Evolutionary conservation across 2,113 vertebrate genomes (phyloP).

Genomic region (Salminus brasiliensis): DNA sequence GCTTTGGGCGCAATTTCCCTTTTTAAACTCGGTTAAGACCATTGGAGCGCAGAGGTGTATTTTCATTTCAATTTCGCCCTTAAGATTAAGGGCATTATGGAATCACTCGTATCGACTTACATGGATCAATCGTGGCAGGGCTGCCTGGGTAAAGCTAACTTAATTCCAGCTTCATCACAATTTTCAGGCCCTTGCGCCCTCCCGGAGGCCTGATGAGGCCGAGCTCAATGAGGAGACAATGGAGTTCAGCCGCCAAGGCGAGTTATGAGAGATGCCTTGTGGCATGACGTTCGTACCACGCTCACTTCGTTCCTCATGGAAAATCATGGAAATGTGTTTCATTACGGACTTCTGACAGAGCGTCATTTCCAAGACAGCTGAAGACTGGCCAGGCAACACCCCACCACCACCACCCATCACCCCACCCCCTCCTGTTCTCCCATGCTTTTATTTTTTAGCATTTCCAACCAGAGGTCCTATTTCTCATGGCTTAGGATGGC

Average conservation of each 20-base stretch:
- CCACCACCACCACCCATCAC: not conserved
- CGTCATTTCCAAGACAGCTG: conserved; percentile 31
- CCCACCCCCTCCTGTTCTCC: conserved; percentile 39
- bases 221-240: conserved; percentile 27
- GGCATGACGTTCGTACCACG: conserved; percentile 23
- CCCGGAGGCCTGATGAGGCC: conserved; percentile 18
- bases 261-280: conserved; percentile 37
- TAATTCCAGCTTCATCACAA: conserved; percentile 18
- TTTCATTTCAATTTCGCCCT: conserved; percentile 32
- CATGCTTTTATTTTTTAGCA: conserved; percentile 16
- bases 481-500: conserved; percentile 51
- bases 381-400: conserved; percentile 5
- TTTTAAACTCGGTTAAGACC: conserved; percentile 5
- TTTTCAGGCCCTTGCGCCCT: conserved; percentile 11
- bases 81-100: conserved; percentile 34
- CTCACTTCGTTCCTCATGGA: conserved; percentile 29
- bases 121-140: conserved; percentile 14
- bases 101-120: conserved; percentile 33
- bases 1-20: not conserved
- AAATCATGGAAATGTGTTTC: conserved; percentile 53
- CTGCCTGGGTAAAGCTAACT: conserved; percentile 28
- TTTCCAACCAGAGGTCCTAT: conserved; percentile 41
- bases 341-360: conserved; percentile 60
- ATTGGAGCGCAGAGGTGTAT: not conserved
- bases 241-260: conserved; percentile 34